These are phyloP conservation scores for Lomographa bimaculata DNA, from an alignment of 2,888 invertebrate species.

Conservation along the genomic window DNA sequence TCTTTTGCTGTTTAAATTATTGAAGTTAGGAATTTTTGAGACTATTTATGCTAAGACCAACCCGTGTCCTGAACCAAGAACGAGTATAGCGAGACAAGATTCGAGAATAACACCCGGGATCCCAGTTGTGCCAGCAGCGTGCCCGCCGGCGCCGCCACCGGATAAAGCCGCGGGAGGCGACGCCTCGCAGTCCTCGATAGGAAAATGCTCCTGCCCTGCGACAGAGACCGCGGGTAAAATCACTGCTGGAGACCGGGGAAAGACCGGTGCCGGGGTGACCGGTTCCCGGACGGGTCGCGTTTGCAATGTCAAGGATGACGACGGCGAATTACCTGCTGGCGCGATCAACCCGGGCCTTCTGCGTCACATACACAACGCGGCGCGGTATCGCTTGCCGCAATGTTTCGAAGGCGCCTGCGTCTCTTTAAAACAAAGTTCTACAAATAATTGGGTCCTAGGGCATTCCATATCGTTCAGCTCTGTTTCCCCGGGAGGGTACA, in stretches of 20 bases:
- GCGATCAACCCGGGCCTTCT: conserved; percentile 67
- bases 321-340: conserved; percentile 54
- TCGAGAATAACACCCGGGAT: no score
- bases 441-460: conserved; percentile 66
- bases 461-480: conserved; percentile 74
- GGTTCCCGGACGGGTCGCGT: conserved; percentile 61
- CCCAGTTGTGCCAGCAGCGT: conserved; percentile 2
- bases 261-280: conserved; percentile 72
- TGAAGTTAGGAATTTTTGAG: conserved; percentile 57
- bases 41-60: conserved; percentile 61
- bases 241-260: conserved; percentile 62
- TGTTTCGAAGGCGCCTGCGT: conserved; percentile 75
- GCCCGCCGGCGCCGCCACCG: conserved; percentile 8
- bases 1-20: conserved; percentile 54
- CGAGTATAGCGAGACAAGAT: conserved; percentile 44
- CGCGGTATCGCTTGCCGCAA: conserved; percentile 70
- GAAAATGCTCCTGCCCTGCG: conserved; percentile 40
- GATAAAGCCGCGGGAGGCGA: conserved; percentile 28
- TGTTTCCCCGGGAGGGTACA: conserved; percentile 76
- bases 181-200: conserved; percentile 24
- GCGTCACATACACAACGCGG: conserved; percentile 71
- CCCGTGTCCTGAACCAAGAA: conserved; percentile 39
- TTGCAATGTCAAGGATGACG: conserved; percentile 38
- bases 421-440: conserved; percentile 63
- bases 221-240: conserved; percentile 40